These are phyloP conservation scores for Thalassarche chlororhynchos DNA, from an alignment of 2,113 vertebrate species.

Conservation along the genomic window DNA sequence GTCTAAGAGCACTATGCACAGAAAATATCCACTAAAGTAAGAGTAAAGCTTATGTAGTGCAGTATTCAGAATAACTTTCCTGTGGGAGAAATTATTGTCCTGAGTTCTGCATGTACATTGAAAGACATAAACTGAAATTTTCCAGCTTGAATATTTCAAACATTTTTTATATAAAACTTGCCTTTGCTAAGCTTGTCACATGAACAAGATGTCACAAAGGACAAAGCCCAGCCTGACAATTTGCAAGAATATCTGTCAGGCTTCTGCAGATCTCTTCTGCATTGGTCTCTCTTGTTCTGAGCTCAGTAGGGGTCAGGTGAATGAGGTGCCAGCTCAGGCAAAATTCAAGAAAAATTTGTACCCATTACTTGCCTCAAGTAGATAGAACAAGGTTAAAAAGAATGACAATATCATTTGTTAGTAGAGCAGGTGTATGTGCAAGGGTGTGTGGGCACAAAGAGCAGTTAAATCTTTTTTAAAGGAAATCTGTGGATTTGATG, in stretches of 20 bases:
- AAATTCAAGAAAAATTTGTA: not conserved
- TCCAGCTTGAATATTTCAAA: not conserved
- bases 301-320: not conserved
- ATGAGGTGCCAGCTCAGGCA: not conserved
- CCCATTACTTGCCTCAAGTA: not conserved
- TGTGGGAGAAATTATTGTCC: not conserved
- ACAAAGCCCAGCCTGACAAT: not conserved
- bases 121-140: not conserved
- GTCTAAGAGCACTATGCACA: not conserved
- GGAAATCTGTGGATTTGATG: not conserved
- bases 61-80: not conserved
- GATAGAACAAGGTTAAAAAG: not conserved
- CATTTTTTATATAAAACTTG: not conserved
- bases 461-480: not conserved
- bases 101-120: not conserved
- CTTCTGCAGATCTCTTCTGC: not conserved
- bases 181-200: not conserved
- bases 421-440: not conserved
- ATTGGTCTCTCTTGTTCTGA: not conserved
- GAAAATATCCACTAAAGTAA: not conserved
- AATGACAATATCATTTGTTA: not conserved
- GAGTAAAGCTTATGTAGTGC: not conserved
- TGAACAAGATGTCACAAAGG: not conserved
- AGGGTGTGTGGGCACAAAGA: not conserved
- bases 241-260: not conserved